Conservation (phyloP, 23 tunicate species). For the Halocynthia aurantium region DNA sequence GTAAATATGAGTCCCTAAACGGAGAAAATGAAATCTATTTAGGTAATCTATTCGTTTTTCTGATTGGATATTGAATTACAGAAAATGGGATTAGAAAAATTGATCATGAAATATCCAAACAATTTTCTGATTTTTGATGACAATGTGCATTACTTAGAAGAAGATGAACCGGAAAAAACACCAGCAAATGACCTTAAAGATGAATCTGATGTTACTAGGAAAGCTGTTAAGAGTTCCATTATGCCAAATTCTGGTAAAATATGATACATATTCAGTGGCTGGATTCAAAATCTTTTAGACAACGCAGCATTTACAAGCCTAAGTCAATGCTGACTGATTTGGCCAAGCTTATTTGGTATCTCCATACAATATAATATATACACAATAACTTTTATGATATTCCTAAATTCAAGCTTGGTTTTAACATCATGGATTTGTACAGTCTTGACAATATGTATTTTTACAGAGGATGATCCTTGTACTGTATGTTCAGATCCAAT, state of each 20-base stretch:
- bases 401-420: too few relatives aligned
- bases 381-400: too few relatives aligned
- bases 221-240: too few relatives aligned
- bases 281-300: too few relatives aligned
- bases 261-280: too few relatives aligned
- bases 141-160: slow-evolving; percentile 10
- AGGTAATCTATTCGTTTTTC: not conserved
- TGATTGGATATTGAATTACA: slow-evolving; percentile 7
- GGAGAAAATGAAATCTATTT: not conserved
- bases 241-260: too few relatives aligned
- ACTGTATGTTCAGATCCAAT: slow-evolving; percentile 40
- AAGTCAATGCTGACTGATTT: too few relatives aligned
- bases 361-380: too few relatives aligned
- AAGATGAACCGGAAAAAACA: not conserved
- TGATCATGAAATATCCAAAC: slow-evolving; percentile 47
- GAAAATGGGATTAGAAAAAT: slow-evolving; percentile 53
- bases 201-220: not conserved
- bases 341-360: too few relatives aligned
- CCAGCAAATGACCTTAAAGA: slow-evolving; percentile 5
- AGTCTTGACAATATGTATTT: too few relatives aligned
- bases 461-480: slow-evolving; percentile 33
- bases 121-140: slow-evolving; percentile 39
- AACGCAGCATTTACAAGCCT: too few relatives aligned
- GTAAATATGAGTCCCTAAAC: not conserved
- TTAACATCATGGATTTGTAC: too few relatives aligned